Conservation (phyloP, 2,888 invertebrate genomes). For the Icerya purchasi region DNA sequence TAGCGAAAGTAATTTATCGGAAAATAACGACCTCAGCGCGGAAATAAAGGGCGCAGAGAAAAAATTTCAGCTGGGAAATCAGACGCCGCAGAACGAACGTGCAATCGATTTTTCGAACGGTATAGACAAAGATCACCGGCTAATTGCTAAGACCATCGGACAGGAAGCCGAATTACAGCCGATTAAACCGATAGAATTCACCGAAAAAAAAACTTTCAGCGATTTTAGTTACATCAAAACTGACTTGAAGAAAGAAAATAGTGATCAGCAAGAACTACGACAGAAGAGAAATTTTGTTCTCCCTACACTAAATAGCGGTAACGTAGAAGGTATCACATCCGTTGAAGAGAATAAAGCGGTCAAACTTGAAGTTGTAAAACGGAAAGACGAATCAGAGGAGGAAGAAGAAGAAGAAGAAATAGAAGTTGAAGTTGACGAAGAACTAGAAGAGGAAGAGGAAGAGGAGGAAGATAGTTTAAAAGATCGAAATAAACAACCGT, state of each 20-base stretch:
- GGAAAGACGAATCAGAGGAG: neutral
- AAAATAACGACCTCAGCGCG: neutral
- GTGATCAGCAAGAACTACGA: neutral
- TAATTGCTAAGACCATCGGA: too few species aligned
- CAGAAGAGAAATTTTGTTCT: too few species aligned
- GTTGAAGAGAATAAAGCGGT: neutral
- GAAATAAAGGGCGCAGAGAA: neutral
- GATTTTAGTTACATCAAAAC: neutral
- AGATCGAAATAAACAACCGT: neutral
- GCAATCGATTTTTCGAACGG: neutral
- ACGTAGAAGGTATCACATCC: neutral
- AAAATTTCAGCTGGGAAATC: neutral
- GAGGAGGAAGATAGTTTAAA: conserved; percentile 8
- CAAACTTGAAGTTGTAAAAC: neutral
- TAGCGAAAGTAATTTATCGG: neutral
- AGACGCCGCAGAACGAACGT: neutral
- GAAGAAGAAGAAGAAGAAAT: neutral
- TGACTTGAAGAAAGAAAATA: neutral
- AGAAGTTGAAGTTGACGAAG: conserved; percentile 5
- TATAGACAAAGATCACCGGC: too few species aligned
- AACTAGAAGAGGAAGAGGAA: conserved; percentile 4
- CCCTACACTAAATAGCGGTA: neutral
- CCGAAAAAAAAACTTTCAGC: neutral
- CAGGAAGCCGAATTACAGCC: neutral
- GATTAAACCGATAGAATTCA: neutral